Base-by-base conservation (phyloP, 2,797 vertebrate species). In the Anisognathus igniventris region DNA sequence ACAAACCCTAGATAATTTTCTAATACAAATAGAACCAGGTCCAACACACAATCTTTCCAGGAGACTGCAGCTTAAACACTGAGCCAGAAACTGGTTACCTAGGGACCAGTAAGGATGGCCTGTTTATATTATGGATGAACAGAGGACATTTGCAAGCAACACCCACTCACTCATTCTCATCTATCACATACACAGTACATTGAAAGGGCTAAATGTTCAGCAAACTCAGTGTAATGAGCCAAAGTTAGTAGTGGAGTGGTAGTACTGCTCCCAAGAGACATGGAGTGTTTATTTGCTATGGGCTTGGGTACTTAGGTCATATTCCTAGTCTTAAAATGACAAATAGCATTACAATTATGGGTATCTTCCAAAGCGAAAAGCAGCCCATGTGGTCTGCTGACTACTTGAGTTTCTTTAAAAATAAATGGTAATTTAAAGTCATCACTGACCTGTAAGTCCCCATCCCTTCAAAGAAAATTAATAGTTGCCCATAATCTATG, bases 131-230 rank as follows among this genome's bases (percentile, higher is more conserved):
- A 84, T 20, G 33, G 76, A 88, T 70, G 83, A 95, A 72, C 27
- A 88, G 83, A 78, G 47, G 62, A 88, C 70, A 66, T 61, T 90
- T 90, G 76, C 86, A 93, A 93, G 70, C 70, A 90, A 57, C 88
- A 93, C 70, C 73, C 90, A 88, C 93, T 93, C 64, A 66, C 72
- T 93, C 92, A 90, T 86, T 90, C 83, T 90, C 54, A 44, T 83
- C 17, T 90, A 92, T 90, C 93, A 84, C 16, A 22, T 20, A 35
- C 35, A 24, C 3, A 74, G 50, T 31, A 61, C 35, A 67, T 28
- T 79, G 82, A 75, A 95, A 93, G 58, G 65, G 61, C 54, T 71
- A 90, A 84, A 53, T 25, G 20, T 71, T 74, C 76, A 71, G 22
- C 18, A 61, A 78, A 68, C 42, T 81, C 28, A 16, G 35, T 66